Evolutionary conservation across 2,113 vertebrate genomes (phyloP), one percentile per base, ranked within the genome.

Genomic region (Toxostoma redivivum): DNA sequence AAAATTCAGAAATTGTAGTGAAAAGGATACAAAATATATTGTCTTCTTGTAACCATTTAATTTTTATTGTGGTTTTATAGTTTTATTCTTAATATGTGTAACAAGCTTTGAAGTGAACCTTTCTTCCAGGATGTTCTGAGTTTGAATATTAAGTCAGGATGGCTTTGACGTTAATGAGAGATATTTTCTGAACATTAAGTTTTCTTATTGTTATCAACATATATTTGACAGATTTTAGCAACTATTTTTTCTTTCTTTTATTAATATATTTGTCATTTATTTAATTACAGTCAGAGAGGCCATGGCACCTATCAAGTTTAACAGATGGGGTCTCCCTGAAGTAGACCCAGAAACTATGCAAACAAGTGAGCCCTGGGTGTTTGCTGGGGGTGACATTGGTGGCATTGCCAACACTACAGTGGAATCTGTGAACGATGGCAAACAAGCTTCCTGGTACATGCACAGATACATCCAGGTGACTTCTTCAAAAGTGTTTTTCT

Each of bases 401-500:
- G 99, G 99, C 48, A 66, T 98, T 90, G 99, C 99, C 37, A 99
- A 99, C 92, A 99, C 99, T 27, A 98, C 99, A 1, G 99, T 99
- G 78, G 99, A 99, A 84, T 99, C 99, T 0, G 99, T 99, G 48
- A 99, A 99, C 28, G 99, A 99, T 77, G 99, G 99, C 83, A 99
- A 99, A 85, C 99, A 99, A 79, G 99, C 99, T 40, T 99, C 99
- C 21, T 99, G 99, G 99, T 98, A 99, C 83, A 98, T 99, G 74
- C 99, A 99, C 97, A 98, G 95, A 98, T 99, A 99, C 69, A 90
- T 99, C 84, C 99, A 99, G 98, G 99, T 99, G 96, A 89, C 74
- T 25, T 12, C 47, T 79, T 8, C 40, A 15, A 12, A 69, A 45
- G 13, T 33, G 3, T 35, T 80, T 51, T 86, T 70, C 61, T 42